Conservation (phyloP, 2,113 vertebrate genomes). For the Rhegmatorhina hoffmannsi region DNA sequence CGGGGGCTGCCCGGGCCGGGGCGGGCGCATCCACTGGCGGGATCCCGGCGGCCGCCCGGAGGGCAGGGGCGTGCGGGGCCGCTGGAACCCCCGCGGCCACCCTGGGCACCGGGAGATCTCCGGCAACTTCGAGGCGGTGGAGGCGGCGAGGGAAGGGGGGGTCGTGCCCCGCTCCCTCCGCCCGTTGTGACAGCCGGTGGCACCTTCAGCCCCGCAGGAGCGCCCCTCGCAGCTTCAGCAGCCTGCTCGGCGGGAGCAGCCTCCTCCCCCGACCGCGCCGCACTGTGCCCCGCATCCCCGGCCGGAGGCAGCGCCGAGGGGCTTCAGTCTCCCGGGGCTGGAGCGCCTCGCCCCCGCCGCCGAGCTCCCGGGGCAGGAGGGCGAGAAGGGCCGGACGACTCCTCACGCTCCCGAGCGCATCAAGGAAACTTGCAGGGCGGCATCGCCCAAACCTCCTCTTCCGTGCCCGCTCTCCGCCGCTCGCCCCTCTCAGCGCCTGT, state of each 20-base stretch:
- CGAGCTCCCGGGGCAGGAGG: background rate
- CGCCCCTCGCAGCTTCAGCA: background rate
- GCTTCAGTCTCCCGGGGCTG: background rate
- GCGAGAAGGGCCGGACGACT: background rate
- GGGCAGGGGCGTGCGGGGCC: background rate
- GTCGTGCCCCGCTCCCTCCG: background rate
- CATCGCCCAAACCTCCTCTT: background rate
- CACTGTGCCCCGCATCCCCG: background rate
- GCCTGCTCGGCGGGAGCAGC: background rate
- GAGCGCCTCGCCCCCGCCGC: background rate
- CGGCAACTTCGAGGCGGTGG: conserved; percentile 24
- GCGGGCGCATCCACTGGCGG: conserved; percentile 55
- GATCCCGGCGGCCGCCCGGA: conserved; percentile 23
- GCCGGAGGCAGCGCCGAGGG: background rate
- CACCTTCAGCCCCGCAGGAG: conserved; percentile 8
- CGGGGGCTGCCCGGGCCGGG: conserved; percentile 8
- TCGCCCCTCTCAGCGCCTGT: background rate
- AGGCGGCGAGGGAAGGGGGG: background rate
- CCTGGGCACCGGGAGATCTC: background rate
- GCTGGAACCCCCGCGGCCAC: background rate
- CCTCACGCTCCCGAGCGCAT: background rate
- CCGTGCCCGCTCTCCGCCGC: background rate
- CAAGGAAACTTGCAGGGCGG: conserved; percentile 35
- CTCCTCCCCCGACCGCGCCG: background rate
- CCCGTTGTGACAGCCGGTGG: background rate